These are phyloP conservation scores for Gasterosteus nipponicus DNA, from an alignment of 2,113 vertebrate species.

Conservation along the genomic window DNA sequence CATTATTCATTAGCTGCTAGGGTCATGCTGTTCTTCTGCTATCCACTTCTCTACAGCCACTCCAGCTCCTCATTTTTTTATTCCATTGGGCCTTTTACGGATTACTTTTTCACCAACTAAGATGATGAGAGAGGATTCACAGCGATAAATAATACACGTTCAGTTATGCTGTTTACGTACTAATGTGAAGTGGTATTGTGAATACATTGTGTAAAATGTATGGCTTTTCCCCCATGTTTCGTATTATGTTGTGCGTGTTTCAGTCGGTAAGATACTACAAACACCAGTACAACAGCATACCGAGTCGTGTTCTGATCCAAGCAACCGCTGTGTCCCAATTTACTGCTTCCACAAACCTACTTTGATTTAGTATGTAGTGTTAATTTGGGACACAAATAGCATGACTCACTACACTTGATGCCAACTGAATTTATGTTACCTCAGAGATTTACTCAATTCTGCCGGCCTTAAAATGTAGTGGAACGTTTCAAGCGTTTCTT, in stretches of 20 bases:
- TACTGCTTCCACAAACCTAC: background rate
- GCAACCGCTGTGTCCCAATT: background rate
- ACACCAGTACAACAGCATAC: constrained; percentile 1
- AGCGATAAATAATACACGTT: background rate
- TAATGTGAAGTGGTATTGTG: background rate
- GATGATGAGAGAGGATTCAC: background rate
- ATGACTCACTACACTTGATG: background rate
- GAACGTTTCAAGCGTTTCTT: constrained; percentile 10
- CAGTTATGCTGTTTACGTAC: constrained; percentile 18
- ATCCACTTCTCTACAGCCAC: background rate
- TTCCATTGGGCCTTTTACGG: background rate
- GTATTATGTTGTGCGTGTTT: background rate
- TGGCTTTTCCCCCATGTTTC: background rate
- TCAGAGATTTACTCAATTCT: constrained; percentile 5
- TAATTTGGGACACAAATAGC: background rate
- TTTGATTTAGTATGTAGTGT: background rate
- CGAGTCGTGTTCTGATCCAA: background rate
- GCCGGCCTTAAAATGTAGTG: constrained; percentile 23
- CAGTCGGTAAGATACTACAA: background rate
- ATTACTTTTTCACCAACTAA: background rate
- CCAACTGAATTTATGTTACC: constrained; percentile 14
- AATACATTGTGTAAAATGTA: constrained; percentile 24
- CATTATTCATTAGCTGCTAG: background rate
- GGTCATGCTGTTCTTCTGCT: background rate
- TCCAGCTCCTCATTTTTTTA: constrained; percentile 2